Base-by-base conservation (phyloP, 2,797 vertebrate species). In the Labeo calbasu region DNA sequence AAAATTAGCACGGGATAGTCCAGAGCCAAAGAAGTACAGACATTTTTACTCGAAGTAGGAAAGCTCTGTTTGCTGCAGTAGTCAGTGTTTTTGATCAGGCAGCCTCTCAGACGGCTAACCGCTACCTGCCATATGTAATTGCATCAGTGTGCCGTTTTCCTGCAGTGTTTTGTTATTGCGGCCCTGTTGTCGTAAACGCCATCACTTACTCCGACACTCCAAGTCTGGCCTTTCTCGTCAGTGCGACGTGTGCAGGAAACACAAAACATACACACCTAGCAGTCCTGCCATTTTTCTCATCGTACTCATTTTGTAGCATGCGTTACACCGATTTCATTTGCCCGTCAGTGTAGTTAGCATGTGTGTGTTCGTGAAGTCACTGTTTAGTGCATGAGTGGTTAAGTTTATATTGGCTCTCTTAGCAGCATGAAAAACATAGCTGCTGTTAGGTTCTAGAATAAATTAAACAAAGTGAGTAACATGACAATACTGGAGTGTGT, bases 61-160 rank as follows among this genome's bases (percentile, higher is more conserved):
- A 75, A 51, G 70, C 66, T 71, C 50, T 55, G 14, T 21, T 65
- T 53, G 28, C 17, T 77, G 77, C 11, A 43, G 50, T 53, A 4
- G 2, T 13, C 36, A 2, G 0, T 46, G 6, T 12, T 48, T 77
- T 43, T 61, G 7, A 48, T 81, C 40, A 51, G 69, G 57, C 13
- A 17, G 71, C 21, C 57, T 53, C 46, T 36, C 19, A 19, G 40
- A 73, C 1, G 1, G 32, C 68, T 71, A 66, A 79, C 61, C 68
- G 61, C 63, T 68, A 53, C 63, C 48, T 79, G 61, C 61, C 77
- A 40, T 6, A 79, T 66, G 46, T 36, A 79, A 79, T 68, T 21
- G 46, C 61, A 68, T 79, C 48, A 79, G 63, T 53, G 63, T 15
- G 48, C 7, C 1, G 5, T 53, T 66, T 68, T 79, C 43, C 43